Percentiles rank a stretch among this genome's conserved stretches.
Conservation (phyloP, 2,888 invertebrate species). For the Troglohyphantes excavatus region DNA sequence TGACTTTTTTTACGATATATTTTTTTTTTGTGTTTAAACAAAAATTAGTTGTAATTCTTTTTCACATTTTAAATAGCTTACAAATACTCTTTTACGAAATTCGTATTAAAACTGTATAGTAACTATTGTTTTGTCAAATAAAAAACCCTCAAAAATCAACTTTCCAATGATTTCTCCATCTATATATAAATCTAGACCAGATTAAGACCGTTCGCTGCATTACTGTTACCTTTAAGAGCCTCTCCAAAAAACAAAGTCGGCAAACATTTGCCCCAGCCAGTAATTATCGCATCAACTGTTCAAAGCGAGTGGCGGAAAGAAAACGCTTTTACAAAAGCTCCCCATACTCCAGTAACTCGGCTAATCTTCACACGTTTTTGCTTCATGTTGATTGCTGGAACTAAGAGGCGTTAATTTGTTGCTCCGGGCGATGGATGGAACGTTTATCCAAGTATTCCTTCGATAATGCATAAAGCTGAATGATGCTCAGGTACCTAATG, state of each 20-base stretch:
- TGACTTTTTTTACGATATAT: too few species aligned
- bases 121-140: too few species aligned
- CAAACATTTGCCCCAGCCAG: neutral
- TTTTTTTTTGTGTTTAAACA: too few species aligned
- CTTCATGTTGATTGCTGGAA: constrained; percentile 40
- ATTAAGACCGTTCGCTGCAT: neutral
- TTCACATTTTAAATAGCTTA: too few species aligned
- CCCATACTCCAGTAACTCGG: constrained; percentile 61
- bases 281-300: constrained; percentile 58
- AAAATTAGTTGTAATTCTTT: too few species aligned
- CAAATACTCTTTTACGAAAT: too few species aligned
- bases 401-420: constrained; percentile 65
- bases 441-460: neutral
- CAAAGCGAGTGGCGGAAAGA: neutral
- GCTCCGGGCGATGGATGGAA: neutral
- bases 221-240: neutral
- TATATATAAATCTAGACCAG: neutral
- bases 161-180: too few species aligned
- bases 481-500: too few species aligned
- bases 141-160: too few species aligned
- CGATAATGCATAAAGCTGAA: neutral
- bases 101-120: too few species aligned
- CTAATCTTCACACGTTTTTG: constrained; percentile 40
- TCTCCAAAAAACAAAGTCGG: neutral
- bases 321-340: constrained; percentile 21